Percentiles rank a stretch among this genome's conserved stretches.
These are phyloP conservation scores for Horisme vitalbata DNA, from an alignment of 2,888 invertebrate genomes.

Conservation along the genomic window DNA sequence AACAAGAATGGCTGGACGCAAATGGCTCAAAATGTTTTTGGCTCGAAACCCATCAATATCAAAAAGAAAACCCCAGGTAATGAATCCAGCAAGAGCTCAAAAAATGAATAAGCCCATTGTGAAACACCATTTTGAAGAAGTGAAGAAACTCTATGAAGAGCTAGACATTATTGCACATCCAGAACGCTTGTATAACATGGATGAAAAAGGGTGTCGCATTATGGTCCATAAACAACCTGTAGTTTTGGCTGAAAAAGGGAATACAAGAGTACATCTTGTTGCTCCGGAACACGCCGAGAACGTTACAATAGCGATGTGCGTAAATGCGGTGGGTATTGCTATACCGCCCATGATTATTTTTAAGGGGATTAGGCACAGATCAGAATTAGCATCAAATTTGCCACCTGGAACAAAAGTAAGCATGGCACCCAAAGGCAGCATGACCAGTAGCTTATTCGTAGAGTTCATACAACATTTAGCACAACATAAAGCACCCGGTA, in stretches of 20 bases:
- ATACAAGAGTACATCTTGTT: slow-evolving; percentile 32
- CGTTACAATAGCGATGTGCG: slow-evolving; percentile 33
- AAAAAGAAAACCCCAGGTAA: no score
- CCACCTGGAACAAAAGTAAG: slow-evolving; percentile 18
- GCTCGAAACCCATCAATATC: no score
- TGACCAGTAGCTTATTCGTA: slow-evolving; percentile 16
- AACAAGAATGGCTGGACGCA: no score
- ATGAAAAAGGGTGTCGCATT: slow-evolving; percentile 11
- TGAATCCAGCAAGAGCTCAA: no score
- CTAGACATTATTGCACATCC: slow-evolving; percentile 7
- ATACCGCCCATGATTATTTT: slow-evolving; percentile 35
- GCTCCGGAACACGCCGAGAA: slow-evolving; percentile 35
- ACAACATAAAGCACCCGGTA: slow-evolving; percentile 25
- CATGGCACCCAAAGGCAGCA: slow-evolving; percentile 24
- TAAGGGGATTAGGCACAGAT: slow-evolving; percentile 27
- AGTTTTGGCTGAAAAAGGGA: slow-evolving; percentile 17
- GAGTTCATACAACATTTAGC: slow-evolving; percentile 21
- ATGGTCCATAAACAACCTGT: neutral
- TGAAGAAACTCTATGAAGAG: neutral
- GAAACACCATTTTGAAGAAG: no score
- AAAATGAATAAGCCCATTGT: no score
- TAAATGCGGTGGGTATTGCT: slow-evolving; percentile 10
- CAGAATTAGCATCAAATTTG: slow-evolving; percentile 20
- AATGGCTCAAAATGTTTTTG: no score
- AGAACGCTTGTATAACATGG: slow-evolving; percentile 8